A percentile compares a stretch with the other conserved stretches of the same genome.
phyloP scores from a whole-genome alignment of 2,797 vertebrate genomes.

The Dryobates pubescens region DNA sequence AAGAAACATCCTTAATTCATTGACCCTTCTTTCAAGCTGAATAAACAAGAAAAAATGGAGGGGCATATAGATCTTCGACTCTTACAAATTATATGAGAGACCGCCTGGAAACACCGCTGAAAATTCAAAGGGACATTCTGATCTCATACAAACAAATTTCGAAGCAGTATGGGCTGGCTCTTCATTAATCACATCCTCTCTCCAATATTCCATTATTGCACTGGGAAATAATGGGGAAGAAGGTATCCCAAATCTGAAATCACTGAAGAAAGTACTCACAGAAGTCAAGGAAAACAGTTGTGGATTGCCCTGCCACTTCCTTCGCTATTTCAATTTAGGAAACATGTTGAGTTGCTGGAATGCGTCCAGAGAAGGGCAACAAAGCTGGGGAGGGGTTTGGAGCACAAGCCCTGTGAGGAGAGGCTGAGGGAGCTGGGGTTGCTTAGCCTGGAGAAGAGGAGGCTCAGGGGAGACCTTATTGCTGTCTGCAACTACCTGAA shows the following conservation, averaged over 20 bases:
- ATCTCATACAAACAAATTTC: neutral
- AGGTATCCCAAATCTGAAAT: neutral
- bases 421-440: too few relatives aligned
- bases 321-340: too few relatives aligned
- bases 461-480: too few relatives aligned
- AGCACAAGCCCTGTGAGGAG: too few relatives aligned
- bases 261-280: neutral
- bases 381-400: too few relatives aligned
- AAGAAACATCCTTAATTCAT: neutral
- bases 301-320: neutral
- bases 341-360: too few relatives aligned
- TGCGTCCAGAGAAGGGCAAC: too few relatives aligned
- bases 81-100: neutral
- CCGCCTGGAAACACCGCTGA: neutral
- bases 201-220: accelerated
- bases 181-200: neutral
- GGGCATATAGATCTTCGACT: neutral
- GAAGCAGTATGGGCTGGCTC: neutral
- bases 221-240: neutral
- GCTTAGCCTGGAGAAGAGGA: too few relatives aligned
- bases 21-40: neutral
- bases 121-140: neutral
- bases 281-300: neutral
- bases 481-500: too few relatives aligned
- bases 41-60: neutral